These are phyloP conservation scores for Drosophila burlai DNA, from an alignment of 1,140 invertebrate species.

Conservation along the genomic window DNA sequence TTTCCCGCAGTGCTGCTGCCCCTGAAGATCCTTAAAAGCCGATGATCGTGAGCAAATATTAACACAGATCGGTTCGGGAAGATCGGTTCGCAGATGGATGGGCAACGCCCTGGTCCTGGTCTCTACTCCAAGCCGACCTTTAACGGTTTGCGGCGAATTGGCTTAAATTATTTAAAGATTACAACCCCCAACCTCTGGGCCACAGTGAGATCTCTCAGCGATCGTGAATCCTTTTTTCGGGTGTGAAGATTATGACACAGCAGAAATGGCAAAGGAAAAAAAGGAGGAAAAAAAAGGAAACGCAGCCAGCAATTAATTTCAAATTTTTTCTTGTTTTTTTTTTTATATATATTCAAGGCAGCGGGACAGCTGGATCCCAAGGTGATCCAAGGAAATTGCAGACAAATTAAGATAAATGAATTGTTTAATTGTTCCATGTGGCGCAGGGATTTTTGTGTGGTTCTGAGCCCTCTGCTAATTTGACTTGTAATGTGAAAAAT, in stretches of 20 bases:
- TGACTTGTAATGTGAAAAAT: conserved; percentile 65
- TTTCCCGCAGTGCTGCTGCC: conserved; percentile 17
- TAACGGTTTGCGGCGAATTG: conserved; percentile 82
- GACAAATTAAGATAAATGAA: conserved; percentile 83
- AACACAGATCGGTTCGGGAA: conserved; percentile 66
- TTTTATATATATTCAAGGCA: conserved; percentile 4
- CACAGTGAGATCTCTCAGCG: conserved; percentile 23
- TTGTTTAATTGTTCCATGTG: conserved; percentile 78
- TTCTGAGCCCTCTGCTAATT: conserved; percentile 46
- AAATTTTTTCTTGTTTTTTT: conserved; percentile 58
- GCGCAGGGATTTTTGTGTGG: conserved; percentile 49
- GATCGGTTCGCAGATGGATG: conserved; percentile 53
- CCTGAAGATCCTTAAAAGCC: conserved; percentile 63
- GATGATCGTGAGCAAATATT: conserved; percentile 82
- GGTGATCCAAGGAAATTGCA: conserved; percentile 66
- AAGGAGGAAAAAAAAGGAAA: conserved; percentile 16
- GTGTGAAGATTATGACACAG: conserved; percentile 83
- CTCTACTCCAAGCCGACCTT: conserved; percentile 29
- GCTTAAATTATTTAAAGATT: conserved; percentile 84
- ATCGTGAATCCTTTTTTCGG: conserved; percentile 54
- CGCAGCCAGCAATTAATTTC: conserved; percentile 75
- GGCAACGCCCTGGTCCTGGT: conserved; percentile 50
- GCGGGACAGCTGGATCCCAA: conserved; percentile 48
- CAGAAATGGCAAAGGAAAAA: conserved; percentile 55
- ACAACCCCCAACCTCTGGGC: conserved; percentile 48